Base-by-base conservation (phyloP, 2,113 vertebrate species). In the Gymnorhina tibicen region DNA sequence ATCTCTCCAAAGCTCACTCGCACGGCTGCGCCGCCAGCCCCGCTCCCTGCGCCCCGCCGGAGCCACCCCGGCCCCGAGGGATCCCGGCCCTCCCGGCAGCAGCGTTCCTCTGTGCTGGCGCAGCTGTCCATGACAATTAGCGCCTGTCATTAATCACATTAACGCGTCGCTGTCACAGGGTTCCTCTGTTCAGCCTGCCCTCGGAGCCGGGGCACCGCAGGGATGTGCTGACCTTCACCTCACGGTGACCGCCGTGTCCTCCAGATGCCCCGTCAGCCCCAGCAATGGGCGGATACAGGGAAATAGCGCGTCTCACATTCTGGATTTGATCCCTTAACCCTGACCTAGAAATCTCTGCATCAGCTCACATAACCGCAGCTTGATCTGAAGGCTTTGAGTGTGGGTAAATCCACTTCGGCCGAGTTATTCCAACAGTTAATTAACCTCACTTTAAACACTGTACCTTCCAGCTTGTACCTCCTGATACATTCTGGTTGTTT, bases 221-320 rank as follows among this genome's bases (percentile, higher is more conserved):
- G 42, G 50, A 16, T 1, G 5, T 5, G 58, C 53, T 30, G 50
- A 10, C 10, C 35, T 21, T 9, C 60, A 1, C 4, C 28, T 3
- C 62, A 2, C 10, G 0, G 74, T 5, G 42, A 3, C 10, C 1
- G 13, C 32, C 4, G 0, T 3, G 41, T 16, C 35, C 42, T 11
- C 35, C 37, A 0, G 21, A 27, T 4, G 17, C 19, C 28, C 12
- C 6, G 1, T 0, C 4, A 18, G 20, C 28, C 37, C 12, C 16
- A 30, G 58, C 9, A 20, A 15, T 0, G 22, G 32, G 26, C 2
- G 15, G 16, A 16, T 10, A 1, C 17, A 20, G 56, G 30, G 20
- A 37, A 60, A 62, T 3, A n/a, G 22, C 0, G 0, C 2, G 0
- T 2, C 16, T 26, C 4, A 2, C 13, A 4, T 6, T 28, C 56